These are phyloP conservation scores for Scaptomyza parva DNA, from an alignment of 2,888 invertebrate genomes.

Conservation along the genomic window DNA sequence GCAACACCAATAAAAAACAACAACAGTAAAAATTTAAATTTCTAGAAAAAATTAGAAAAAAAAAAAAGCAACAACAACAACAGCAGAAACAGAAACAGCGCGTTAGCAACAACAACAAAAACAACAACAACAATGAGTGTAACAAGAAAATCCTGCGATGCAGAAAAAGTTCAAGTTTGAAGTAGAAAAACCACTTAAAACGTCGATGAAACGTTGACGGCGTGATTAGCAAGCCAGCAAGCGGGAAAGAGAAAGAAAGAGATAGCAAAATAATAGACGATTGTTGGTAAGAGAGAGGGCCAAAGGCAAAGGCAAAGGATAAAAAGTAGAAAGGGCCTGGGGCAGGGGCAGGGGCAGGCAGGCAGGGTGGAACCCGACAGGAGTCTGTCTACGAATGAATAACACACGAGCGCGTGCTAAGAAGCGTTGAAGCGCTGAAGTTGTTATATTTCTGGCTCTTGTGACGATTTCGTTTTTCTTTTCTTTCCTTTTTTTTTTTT, in stretches of 20 bases:
- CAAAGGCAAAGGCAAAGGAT: background rate
- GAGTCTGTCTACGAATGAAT: slow-evolving; percentile 66
- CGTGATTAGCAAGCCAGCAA: slow-evolving; percentile 31
- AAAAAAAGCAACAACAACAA: slow-evolving; percentile 28
- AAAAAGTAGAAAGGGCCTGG: no score
- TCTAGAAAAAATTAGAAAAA: slow-evolving; percentile 41
- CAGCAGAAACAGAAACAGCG: slow-evolving; percentile 31
- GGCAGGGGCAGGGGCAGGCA: background rate
- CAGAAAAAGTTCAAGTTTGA: slow-evolving; percentile 72
- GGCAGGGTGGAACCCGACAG: slow-evolving; percentile 31
- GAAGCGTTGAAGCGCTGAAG: slow-evolving; percentile 43
- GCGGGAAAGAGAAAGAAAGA: slow-evolving; percentile 3
- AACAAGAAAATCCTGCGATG: slow-evolving; percentile 76
- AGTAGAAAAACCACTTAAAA: slow-evolving; percentile 81
- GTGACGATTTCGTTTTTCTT: slow-evolving; percentile 47
- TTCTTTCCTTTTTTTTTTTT: no score
- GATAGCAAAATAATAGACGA: slow-evolving; percentile 17
- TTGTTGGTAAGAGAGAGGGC: slow-evolving; percentile 8
- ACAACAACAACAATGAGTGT: slow-evolving; percentile 45
- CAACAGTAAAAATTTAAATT: slow-evolving; percentile 69
- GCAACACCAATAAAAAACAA: slow-evolving; percentile 33
- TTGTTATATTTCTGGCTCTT: slow-evolving; percentile 36
- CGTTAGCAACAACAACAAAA: slow-evolving; percentile 38
- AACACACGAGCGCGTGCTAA: slow-evolving; percentile 69
- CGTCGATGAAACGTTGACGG: slow-evolving; percentile 68